These are phyloP conservation scores for Parazoanthus atlanticus DNA, from an alignment of 92 coral and sea anemone genomes.

Conservation along the genomic window DNA sequence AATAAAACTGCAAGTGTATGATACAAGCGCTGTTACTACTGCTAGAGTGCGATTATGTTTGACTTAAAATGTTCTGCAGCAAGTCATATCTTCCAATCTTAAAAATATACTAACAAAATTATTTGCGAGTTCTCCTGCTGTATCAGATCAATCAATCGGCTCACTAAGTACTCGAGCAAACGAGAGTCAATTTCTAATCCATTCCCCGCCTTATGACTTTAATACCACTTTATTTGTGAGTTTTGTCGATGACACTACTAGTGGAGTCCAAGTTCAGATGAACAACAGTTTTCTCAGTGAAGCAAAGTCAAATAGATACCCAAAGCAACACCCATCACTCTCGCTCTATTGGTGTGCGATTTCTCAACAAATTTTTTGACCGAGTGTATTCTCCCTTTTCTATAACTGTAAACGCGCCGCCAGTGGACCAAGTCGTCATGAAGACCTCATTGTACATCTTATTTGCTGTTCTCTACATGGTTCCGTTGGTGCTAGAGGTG, in stretches of 20 bases:
- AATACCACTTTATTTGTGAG: background rate
- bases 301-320: background rate
- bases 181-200: background rate
- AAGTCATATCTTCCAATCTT: background rate
- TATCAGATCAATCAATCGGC: background rate
- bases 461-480: too few species aligned
- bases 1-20: too few species aligned
- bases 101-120: background rate
- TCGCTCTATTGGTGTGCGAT: too few species aligned
- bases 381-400: background rate
- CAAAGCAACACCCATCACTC: background rate
- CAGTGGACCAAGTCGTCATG: too few species aligned
- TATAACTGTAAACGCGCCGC: too few species aligned
- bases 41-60: too few species aligned
- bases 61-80: too few species aligned
- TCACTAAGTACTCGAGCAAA: background rate
- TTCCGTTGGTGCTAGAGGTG: too few species aligned
- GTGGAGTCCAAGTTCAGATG: background rate
- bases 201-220: background rate
- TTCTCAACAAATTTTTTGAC: background rate
- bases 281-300: background rate
- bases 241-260: background rate
- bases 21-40: too few species aligned
- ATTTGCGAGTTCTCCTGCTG: background rate
- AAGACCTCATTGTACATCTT: too few species aligned